Percentiles rank a stretch among this genome's conserved stretches.
Evolutionary conservation across 2,797 vertebrate genomes (phyloP).

Genomic region (Todus mexicanus): DNA sequence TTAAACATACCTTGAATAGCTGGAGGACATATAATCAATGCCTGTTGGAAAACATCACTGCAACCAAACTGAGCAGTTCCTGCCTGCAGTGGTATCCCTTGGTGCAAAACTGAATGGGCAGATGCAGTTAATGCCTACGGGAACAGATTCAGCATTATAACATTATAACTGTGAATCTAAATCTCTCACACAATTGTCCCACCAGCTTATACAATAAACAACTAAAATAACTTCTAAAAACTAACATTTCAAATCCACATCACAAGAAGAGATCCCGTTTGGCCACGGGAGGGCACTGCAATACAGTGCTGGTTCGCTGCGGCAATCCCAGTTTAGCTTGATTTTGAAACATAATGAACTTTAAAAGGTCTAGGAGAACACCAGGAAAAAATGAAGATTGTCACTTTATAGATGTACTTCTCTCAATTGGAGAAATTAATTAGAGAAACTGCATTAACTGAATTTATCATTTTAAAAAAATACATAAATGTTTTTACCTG

Average conservation of each 20-base stretch:
- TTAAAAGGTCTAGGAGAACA: not conserved
- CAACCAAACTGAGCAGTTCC: conserved; percentile 93
- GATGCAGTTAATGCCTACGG: conserved; percentile 87
- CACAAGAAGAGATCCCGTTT: not conserved
- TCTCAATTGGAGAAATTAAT: not conserved
- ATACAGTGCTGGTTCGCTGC: not conserved
- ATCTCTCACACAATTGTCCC: not conserved
- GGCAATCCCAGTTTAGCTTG: not conserved
- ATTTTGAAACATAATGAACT: not conserved
- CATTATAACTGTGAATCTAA: not conserved
- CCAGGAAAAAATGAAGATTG: accelerated
- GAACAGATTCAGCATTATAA: not conserved
- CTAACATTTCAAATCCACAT: not conserved
- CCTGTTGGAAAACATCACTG: conserved; percentile 93
- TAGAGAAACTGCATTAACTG: not conserved
- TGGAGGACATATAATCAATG: conserved; percentile 94
- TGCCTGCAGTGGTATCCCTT: conserved; percentile 91
- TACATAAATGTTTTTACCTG: conserved; percentile 80
- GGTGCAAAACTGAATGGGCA: conserved; percentile 89
- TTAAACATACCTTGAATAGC: conserved; percentile 88
- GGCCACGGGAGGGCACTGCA: conserved; percentile 47
- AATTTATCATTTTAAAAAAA: not conserved
- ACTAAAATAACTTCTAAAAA: not conserved
- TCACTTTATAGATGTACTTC: not conserved
- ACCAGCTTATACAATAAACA: not conserved